These are phyloP conservation scores for Onychomys arenicola DNA, from an alignment of 2,797 vertebrate genomes.

Conservation along the genomic window DNA sequence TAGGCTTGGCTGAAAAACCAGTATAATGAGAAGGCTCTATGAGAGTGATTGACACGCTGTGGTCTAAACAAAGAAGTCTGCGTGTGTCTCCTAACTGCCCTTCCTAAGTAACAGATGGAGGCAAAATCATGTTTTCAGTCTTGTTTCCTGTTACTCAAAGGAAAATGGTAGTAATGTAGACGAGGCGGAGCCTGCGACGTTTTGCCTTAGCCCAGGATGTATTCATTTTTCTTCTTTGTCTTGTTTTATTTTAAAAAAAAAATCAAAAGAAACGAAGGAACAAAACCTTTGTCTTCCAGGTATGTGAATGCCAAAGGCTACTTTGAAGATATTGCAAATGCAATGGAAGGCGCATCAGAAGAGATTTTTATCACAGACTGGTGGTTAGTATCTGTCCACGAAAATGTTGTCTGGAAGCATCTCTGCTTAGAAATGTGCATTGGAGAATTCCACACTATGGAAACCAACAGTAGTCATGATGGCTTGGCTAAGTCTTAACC, in stretches of 20 bases:
- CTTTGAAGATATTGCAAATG: constrained; percentile 96
- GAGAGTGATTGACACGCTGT: neutral
- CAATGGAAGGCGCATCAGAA: constrained; percentile 95
- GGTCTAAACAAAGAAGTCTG: neutral
- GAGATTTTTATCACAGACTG: constrained; percentile 99
- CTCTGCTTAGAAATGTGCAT: constrained; percentile 17
- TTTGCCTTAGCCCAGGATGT: neutral
- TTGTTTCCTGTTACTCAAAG: neutral
- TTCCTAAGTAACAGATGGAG: constrained; percentile 34
- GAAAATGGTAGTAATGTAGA: neutral
- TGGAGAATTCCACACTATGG: constrained; percentile 67
- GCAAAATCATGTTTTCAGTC: neutral
- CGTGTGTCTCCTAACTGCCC: neutral
- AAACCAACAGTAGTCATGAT: constrained; percentile 76
- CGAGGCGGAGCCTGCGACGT: neutral
- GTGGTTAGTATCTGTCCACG: constrained; percentile 91
- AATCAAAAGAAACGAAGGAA: neutral
- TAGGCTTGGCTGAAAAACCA: neutral
- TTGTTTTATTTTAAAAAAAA: neutral
- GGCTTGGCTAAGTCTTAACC: constrained; percentile 83
- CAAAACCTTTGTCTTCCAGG: constrained; percentile 88
- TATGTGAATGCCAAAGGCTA: constrained; percentile 97
- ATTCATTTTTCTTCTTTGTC: neutral
- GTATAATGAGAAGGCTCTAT: neutral
- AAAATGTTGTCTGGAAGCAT: constrained; percentile 55